A percentile compares a stretch with the other conserved stretches of the same genome.
Evolutionary conservation across 1,140 invertebrate species (phyloP).

Genomic region (Macrostomum lignano): DNA sequence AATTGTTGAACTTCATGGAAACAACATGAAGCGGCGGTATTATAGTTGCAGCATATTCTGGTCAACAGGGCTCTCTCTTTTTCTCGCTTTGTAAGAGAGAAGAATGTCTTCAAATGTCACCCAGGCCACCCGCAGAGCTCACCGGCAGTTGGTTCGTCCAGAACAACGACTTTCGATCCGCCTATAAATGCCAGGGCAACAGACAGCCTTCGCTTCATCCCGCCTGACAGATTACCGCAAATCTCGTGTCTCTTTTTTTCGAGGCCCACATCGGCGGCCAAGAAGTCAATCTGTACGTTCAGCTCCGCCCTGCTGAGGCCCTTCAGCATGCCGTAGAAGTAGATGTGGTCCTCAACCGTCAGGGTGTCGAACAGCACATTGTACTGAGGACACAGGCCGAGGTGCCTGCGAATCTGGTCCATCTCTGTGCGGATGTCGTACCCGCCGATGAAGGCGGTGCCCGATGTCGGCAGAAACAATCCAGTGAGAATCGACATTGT

Average conservation of each 20-base stretch:
- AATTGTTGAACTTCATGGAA: no score
- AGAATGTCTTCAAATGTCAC: no score
- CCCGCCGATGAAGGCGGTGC: conserved; percentile 40
- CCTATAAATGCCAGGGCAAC: conserved; percentile 31
- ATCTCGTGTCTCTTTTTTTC: conserved; percentile 35
- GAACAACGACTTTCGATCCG: conserved; percentile 24
- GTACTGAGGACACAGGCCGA: conserved; percentile 73
- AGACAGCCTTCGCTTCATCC: conserved; percentile 31
- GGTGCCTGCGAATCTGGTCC: conserved; percentile 34
- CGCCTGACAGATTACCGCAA: conserved; percentile 35
- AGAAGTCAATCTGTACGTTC: conserved; percentile 25
- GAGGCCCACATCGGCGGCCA: conserved; percentile 32
- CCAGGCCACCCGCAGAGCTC: no score
- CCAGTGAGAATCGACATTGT: conserved; percentile 42
- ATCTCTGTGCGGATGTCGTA: conserved; percentile 33
- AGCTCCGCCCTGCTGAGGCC: conserved; percentile 34
- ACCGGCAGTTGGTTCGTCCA: conserved; percentile 22
- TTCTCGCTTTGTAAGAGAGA: no score
- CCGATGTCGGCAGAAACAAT: conserved; percentile 36
- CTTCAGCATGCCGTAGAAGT: conserved; percentile 48
- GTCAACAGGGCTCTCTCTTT: no score
- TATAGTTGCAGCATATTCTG: no score
- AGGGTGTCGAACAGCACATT: conserved; percentile 67
- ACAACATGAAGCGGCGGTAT: no score
- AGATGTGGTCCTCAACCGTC: conserved; percentile 58